Base-by-base conservation (phyloP, 2,797 vertebrate genomes). In the Phalloptychus januarius region DNA sequence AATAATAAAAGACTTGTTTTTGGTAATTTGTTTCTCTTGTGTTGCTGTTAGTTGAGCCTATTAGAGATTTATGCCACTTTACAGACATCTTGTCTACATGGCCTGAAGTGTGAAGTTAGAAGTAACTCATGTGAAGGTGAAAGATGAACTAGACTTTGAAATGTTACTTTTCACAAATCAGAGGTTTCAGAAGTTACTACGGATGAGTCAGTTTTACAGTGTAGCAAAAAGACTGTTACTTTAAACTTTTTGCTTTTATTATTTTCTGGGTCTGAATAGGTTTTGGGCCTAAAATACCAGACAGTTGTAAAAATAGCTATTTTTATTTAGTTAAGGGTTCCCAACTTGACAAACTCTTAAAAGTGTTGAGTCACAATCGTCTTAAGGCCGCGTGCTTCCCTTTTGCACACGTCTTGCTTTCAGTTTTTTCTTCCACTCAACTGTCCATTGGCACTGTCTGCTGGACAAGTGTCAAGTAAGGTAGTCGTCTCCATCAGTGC, bases 1-100 rank as follows among this genome's bases (percentile, higher is more conserved):
- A 93, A 89, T 91, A 93, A 90, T 91, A 86, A 92, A 94, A 69
- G 25, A 56, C 72, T 80, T 85, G 63, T 46, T 91, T 93, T 93
- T 87, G 25, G 87, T 86, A 46, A 77, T 71, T 36, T 79, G 45
- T 48, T 45, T 82, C 5, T 54, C 11, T 56, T 45, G 1, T 16
- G 2, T 73, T 63, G 54, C 65, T 80, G 70, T 73, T 78, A 33
- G 15, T 61, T 61, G 13, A 61, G 33, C 56, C 56, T 36, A 20
- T 36, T 36, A 63, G 33, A 11, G 36, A 38, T 67, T 40, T 25
- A 23, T 25, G 23, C 23, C 52, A n/a, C 13, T n/a, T 67, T 67
- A 67, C 36, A 38, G 10, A 67, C 16, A 38, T 40, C 4, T 1
- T 1, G 1, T 8, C 50, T 52, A 2, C 3, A 67, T 38, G 10